Percentiles rank a stretch among this genome's conserved stretches.
Conservation (phyloP, 2,797 vertebrate genomes). For the Cetoscarus ocellatus region DNA sequence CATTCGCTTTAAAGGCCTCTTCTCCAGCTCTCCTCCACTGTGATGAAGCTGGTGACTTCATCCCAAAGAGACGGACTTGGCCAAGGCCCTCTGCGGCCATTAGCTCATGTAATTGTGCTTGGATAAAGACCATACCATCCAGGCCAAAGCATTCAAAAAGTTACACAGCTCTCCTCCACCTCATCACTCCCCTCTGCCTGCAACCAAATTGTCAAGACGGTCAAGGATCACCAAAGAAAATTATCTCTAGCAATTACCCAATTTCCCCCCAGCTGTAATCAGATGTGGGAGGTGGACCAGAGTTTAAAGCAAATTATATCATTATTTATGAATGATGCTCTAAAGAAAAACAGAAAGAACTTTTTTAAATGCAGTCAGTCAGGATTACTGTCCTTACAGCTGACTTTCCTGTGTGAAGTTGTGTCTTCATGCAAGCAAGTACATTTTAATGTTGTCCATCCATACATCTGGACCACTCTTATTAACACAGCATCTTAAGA, state of each 20-base stretch:
- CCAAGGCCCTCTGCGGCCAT: slow-evolving; percentile 54
- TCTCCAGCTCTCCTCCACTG: slow-evolving; percentile 29
- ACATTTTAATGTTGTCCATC: no score
- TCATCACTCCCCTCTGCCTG: slow-evolving; percentile 48
- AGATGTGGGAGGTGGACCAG: slow-evolving; percentile 27
- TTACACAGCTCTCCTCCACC: slow-evolving; percentile 45
- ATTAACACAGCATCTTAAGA: no score
- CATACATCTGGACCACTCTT: no score
- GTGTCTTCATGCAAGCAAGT: slow-evolving; percentile 26
- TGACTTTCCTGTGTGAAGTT: slow-evolving; percentile 60
- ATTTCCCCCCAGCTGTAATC: slow-evolving; percentile 50
- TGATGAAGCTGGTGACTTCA: slow-evolving; percentile 44
- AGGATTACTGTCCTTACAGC: slow-evolving; percentile 60
- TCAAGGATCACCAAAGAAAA: slow-evolving; percentile 61
- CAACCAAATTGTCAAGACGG: slow-evolving; percentile 52
- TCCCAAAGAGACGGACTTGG: slow-evolving; percentile 59
- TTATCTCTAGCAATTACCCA: slow-evolving; percentile 68
- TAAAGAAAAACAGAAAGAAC: slow-evolving; percentile 43
- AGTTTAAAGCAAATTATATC: slow-evolving; percentile 5
- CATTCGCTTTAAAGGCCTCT: slow-evolving; percentile 3
- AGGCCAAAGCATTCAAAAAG: slow-evolving; percentile 38
- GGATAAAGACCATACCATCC: slow-evolving; percentile 79
- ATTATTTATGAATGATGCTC: slow-evolving; percentile 31
- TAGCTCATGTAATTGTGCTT: slow-evolving; percentile 72
- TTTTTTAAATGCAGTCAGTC: slow-evolving; percentile 47